Evolutionary conservation across 2,113 vertebrate genomes (phyloP).

Genomic region (Platysternon megacephalum): DNA sequence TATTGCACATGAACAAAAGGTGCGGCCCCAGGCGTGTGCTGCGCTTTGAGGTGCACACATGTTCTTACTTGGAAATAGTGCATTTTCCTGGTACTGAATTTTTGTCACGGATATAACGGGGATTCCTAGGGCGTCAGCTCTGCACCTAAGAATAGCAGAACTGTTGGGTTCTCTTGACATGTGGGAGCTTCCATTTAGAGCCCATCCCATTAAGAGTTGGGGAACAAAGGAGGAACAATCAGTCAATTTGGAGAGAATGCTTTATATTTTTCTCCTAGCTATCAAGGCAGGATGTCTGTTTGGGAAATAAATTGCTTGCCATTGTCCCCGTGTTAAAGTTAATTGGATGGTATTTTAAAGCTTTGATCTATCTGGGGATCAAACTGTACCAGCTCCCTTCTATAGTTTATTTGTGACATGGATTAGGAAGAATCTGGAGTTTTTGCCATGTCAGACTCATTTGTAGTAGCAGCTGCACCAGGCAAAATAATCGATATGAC

Average conservation of each 20-base stretch:
- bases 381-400: background rate
- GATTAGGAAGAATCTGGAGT: background rate
- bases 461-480: background rate
- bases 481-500: background rate
- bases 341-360: background rate
- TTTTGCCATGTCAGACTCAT: background rate
- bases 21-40: background rate
- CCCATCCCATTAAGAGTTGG: background rate
- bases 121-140: background rate
- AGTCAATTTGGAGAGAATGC: background rate
- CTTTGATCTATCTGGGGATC: background rate
- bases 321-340: background rate
- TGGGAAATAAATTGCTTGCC: background rate
- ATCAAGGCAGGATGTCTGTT: background rate
- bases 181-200: too few relatives aligned
- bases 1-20: background rate
- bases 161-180: background rate
- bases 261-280: background rate
- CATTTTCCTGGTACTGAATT: background rate
- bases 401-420: background rate
- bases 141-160: background rate
- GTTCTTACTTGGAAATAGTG: background rate
- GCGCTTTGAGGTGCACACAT: background rate
- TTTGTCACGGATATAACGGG: background rate
- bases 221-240: background rate